These are phyloP conservation scores for Drosophila anomalata DNA, from an alignment of 2,888 invertebrate species.

Conservation along the genomic window DNA sequence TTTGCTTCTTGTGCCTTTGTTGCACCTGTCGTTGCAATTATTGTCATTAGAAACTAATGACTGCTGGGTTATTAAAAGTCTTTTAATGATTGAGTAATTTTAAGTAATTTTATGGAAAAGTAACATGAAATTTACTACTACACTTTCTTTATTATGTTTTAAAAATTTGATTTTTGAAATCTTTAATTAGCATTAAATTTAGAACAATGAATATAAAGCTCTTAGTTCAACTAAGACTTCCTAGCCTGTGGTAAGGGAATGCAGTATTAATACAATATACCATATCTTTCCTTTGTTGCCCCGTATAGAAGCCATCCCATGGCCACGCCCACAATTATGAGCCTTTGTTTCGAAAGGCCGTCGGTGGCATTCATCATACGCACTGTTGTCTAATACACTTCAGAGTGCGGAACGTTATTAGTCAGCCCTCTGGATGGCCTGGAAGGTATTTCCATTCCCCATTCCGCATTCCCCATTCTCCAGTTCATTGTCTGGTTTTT, in stretches of 20 bases:
- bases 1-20: background rate
- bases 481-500: conserved; percentile 73
- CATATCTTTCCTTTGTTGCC: background rate
- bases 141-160: too few relatives aligned
- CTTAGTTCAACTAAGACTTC: background rate
- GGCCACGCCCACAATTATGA: conserved; percentile 18
- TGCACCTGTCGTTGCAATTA: conserved; percentile 16
- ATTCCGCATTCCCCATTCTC: conserved; percentile 40
- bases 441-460: conserved; percentile 50
- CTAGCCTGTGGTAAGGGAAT: conserved; percentile 9
- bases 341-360: conserved; percentile 35
- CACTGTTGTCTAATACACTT: conserved; percentile 46
- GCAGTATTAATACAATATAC: conserved; percentile 25
- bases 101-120: too few relatives aligned
- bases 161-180: conserved; percentile 5
- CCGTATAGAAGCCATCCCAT: conserved; percentile 3
- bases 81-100: conserved; percentile 16
- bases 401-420: conserved; percentile 40
- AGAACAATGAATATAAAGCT: background rate
- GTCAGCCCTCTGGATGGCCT: conserved; percentile 39
- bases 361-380: conserved; percentile 46
- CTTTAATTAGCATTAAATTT: background rate
- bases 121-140: too few relatives aligned
- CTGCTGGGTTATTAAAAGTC: conserved; percentile 17
- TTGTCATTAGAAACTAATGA: conserved; percentile 10